Conservation (phyloP, 2,797 vertebrate genomes). For the Gallinago solitaria region DNA sequence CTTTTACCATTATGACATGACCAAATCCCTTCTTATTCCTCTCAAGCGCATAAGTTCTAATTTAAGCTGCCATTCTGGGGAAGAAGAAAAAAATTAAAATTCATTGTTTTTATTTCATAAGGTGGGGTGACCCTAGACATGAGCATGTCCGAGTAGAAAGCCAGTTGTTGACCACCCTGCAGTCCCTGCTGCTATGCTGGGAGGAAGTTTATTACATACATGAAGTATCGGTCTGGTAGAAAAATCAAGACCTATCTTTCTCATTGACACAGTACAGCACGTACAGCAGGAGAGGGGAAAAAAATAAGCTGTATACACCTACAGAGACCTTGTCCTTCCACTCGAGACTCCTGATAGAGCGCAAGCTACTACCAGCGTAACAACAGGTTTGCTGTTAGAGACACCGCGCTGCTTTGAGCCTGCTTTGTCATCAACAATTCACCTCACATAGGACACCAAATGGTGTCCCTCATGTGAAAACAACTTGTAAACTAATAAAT, state of each 20-base stretch:
- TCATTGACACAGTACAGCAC: background rate
- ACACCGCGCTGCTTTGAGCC: background rate
- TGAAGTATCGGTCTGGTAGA: background rate
- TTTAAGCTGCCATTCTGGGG: background rate
- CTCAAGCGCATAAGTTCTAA: background rate
- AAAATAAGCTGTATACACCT: background rate
- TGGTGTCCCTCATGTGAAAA: slow-evolving; percentile 31
- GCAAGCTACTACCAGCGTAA: background rate
- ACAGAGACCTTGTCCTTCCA: background rate
- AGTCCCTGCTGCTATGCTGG: background rate
- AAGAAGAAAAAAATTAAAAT: background rate
- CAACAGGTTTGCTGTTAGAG: background rate
- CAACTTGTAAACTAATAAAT: slow-evolving; percentile 63
- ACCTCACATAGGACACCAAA: slow-evolving; percentile 4
- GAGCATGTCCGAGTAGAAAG: background rate
- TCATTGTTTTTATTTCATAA: background rate
- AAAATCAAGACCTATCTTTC: background rate
- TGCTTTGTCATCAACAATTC: slow-evolving; percentile 27
- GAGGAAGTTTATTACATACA: background rate
- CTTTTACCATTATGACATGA: background rate
- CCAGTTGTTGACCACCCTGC: background rate
- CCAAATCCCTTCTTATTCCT: background rate
- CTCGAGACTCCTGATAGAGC: background rate
- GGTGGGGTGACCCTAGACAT: background rate
- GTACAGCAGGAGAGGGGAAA: background rate